Percentiles rank a stretch among this genome's conserved stretches.
phyloP scores from a whole-genome alignment of 2,888 invertebrate genomes.

The Melinaea menophilus region DNA sequence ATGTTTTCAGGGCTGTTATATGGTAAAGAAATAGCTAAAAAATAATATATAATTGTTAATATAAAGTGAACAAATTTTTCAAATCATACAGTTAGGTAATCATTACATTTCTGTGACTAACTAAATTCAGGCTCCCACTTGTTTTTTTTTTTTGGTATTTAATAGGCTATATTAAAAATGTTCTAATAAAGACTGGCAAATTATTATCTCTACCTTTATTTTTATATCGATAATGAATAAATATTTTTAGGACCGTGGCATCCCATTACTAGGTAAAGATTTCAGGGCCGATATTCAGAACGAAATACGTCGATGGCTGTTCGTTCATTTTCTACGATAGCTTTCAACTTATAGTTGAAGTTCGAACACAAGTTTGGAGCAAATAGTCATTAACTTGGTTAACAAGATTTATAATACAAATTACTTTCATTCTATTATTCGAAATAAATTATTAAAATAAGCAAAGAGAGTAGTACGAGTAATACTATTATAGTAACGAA shows the following conservation, averaged over 20 bases:
- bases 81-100: no score
- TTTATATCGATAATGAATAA: no score
- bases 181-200: no score
- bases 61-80: no score
- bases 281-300: not conserved
- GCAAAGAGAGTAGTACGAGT: not conserved
- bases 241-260: not conserved
- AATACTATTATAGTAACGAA: not conserved
- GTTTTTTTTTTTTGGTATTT: no score
- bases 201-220: no score
- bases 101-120: no score
- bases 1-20: constrained; percentile 13
- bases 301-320: not conserved
- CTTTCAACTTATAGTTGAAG: not conserved
- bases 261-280: not conserved
- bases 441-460: not conserved
- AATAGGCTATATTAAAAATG: no score
- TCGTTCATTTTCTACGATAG: not conserved
- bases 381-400: not conserved
- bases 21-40: not conserved
- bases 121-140: no score
- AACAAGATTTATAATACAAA: not conserved
- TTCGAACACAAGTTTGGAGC: not conserved
- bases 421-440: not conserved
- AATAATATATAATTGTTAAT: no score